Evolutionary conservation across 2,113 vertebrate species (phyloP).

Genomic region (Trogon melanurus): DNA sequence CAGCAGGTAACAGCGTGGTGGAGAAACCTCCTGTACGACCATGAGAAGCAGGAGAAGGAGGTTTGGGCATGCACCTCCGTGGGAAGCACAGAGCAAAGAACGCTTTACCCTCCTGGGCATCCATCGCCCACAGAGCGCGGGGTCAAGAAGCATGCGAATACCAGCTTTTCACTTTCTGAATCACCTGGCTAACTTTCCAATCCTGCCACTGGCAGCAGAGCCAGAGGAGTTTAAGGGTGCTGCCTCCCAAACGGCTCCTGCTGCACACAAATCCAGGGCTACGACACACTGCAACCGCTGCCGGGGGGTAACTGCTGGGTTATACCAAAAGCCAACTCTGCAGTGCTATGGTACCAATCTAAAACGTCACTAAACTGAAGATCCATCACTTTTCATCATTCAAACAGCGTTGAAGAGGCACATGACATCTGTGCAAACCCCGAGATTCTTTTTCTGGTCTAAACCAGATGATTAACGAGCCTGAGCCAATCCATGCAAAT

Average conservation of each 20-base stretch:
- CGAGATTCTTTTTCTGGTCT: not conserved
- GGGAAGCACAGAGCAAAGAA: not conserved
- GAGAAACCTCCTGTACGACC: not conserved
- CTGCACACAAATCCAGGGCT: fast-evolving
- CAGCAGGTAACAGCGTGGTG: not conserved
- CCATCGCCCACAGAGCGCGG: not conserved
- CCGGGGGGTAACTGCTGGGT: not conserved
- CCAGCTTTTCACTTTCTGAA: not conserved
- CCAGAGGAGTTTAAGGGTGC: not conserved
- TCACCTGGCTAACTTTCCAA: not conserved
- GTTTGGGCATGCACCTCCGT: not conserved
- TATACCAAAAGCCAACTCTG: fast-evolving
- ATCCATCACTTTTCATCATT: not conserved
- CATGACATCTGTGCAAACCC: not conserved
- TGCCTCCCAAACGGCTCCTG: not conserved
- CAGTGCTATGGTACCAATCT: not conserved
- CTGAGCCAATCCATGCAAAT: not conserved
- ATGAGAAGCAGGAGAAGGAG: not conserved
- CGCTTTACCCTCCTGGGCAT: not conserved
- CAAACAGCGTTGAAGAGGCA: not conserved
- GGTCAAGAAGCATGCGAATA: not conserved
- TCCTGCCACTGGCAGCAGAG: not conserved
- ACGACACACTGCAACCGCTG: not conserved
- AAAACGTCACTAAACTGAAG: not conserved
- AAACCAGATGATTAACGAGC: not conserved